Evolutionary conservation across 2,888 invertebrate genomes (phyloP).

Genomic region (Leucophenga montana): DNA sequence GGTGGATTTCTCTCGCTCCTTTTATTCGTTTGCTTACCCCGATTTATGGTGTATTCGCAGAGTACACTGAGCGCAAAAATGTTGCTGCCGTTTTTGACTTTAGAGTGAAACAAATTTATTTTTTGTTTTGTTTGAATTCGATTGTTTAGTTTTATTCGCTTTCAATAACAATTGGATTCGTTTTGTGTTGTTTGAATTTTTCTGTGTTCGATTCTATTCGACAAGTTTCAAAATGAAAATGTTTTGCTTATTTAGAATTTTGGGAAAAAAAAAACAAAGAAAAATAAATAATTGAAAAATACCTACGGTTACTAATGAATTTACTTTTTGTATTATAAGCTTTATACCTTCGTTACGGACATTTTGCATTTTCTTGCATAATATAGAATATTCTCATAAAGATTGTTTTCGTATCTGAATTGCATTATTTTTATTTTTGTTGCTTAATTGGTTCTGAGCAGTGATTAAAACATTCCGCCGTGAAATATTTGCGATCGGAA

Average conservation of each 20-base stretch:
- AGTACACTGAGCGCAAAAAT: not conserved
- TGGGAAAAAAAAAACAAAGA: not conserved
- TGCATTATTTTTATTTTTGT: not conserved
- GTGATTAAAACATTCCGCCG: constrained; percentile 1
- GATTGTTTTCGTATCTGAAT: not conserved
- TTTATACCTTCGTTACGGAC: constrained; percentile 44
- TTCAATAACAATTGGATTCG: constrained; percentile 21
- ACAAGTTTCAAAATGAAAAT: constrained; percentile 30
- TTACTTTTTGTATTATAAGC: constrained; percentile 55
- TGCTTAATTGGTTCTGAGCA: constrained; percentile 14
- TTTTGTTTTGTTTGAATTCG: constrained; percentile 31
- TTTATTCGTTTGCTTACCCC: not conserved
- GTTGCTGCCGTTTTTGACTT: no score
- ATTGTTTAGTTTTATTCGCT: constrained; percentile 42
- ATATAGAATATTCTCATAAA: not conserved
- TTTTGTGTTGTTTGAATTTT: constrained; percentile 40
- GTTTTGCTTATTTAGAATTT: not conserved
- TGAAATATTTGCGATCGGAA: no score
- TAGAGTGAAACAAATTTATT: constrained; percentile 36
- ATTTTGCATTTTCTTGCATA: constrained; percentile 15
- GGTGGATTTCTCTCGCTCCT: not conserved
- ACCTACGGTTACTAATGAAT: not conserved
- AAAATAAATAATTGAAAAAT: no score
- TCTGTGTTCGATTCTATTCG: constrained; percentile 46
- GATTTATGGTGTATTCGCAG: not conserved